Evolutionary conservation across 2,113 vertebrate genomes (phyloP).

Genomic region (Sylvia atricapilla): DNA sequence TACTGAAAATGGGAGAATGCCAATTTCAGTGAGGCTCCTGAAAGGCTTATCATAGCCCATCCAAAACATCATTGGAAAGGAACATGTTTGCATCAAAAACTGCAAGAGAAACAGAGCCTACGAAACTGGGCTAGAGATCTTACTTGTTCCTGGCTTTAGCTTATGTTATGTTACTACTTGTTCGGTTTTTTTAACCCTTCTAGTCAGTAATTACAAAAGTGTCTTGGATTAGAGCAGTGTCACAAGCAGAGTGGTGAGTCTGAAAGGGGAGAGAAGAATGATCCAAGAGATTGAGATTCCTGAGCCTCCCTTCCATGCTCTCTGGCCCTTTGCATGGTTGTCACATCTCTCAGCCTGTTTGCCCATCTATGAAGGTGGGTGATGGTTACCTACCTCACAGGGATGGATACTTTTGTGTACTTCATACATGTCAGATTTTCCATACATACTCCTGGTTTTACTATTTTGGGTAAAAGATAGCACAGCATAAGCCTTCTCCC

Average conservation of each 20-base stretch:
- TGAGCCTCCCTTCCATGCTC: not conserved
- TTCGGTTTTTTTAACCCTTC: not conserved
- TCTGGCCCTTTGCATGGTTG: not conserved
- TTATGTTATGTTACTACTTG: not conserved
- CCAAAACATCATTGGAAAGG: not conserved
- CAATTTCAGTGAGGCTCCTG: not conserved
- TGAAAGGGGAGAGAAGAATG: not conserved
- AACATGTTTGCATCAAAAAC: not conserved
- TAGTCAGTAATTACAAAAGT: not conserved
- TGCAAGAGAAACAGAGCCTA: not conserved
- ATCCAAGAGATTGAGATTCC: not conserved
- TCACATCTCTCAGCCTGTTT: not conserved
- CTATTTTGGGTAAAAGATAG: not conserved
- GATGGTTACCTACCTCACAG: slow-evolving; percentile 41
- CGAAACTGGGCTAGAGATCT: not conserved
- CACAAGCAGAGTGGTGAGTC: not conserved
- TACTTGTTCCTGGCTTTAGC: not conserved
- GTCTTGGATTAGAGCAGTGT: not conserved
- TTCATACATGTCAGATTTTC: not conserved
- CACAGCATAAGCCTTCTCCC: not conserved
- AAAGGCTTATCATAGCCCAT: not conserved
- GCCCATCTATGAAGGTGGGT: slow-evolving; percentile 25
- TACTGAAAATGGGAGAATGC: not conserved
- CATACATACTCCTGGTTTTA: not conserved
- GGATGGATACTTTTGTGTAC: slow-evolving; percentile 5